phyloP scores from a whole-genome alignment of 1,140 invertebrate species.

The Phthorimaea operculella region DNA sequence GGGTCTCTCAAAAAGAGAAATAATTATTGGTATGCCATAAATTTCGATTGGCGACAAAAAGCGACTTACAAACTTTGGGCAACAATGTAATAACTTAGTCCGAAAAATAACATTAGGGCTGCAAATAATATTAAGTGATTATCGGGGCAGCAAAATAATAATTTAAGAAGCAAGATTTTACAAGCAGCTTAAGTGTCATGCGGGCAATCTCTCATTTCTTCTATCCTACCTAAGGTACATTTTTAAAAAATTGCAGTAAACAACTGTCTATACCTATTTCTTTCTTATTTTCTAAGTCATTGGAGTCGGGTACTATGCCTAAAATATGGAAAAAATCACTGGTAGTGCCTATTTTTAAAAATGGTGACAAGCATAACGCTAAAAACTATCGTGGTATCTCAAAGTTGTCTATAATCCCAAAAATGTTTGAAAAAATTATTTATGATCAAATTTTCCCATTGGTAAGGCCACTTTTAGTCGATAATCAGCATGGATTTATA shows the following conservation, averaged over 20 bases:
- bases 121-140: no score
- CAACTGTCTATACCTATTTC: not conserved
- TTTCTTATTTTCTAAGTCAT: slow-evolving; percentile 1
- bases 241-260: not conserved
- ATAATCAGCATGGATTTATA: slow-evolving; percentile 9
- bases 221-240: no score
- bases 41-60: no score
- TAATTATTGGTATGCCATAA: no score
- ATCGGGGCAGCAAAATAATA: no score
- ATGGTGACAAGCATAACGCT: slow-evolving; percentile 8
- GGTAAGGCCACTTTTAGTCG: slow-evolving; percentile 3
- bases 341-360: slow-evolving; percentile 9
- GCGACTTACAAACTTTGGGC: no score
- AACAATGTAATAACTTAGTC: no score
- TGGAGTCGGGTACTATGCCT: slow-evolving; percentile 4
- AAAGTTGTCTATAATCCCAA: slow-evolving; percentile 4
- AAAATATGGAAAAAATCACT: slow-evolving; percentile 3
- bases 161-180: no score
- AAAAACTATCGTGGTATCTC: slow-evolving; percentile 8
- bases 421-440: slow-evolving; percentile 14
- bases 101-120: no score
- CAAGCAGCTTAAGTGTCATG: no score
- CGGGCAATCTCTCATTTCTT: no score
- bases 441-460: slow-evolving; percentile 7
- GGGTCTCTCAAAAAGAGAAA: no score